Evolutionary conservation across 2,113 vertebrate species (phyloP).

Genomic region (Pogonocichla stellata): DNA sequence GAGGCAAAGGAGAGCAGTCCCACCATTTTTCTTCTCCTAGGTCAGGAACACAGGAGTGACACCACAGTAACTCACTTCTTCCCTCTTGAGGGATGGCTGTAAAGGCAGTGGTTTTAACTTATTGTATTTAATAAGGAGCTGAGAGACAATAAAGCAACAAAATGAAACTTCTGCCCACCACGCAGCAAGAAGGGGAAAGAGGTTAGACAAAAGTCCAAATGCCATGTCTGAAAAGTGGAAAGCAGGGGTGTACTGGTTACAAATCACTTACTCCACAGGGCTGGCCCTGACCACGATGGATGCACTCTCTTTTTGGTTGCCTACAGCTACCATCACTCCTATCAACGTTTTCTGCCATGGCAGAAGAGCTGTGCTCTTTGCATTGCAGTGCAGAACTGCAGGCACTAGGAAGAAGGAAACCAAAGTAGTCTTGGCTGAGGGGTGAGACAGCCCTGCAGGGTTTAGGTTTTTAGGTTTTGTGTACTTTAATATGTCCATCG

Average conservation of each 20-base stretch:
- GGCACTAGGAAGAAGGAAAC: background rate
- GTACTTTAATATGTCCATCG: background rate
- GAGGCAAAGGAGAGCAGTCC: slow-evolving; percentile 14
- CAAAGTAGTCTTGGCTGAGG: background rate
- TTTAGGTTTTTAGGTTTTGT: background rate
- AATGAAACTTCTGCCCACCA: slow-evolving; percentile 27
- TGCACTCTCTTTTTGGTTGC: background rate
- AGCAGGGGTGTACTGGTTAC: background rate
- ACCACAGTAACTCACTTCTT: slow-evolving; percentile 37
- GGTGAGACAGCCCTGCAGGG: background rate
- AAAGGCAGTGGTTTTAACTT: slow-evolving; percentile 23
- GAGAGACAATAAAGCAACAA: slow-evolving; percentile 42
- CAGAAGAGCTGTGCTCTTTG: background rate
- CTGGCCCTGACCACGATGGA: background rate
- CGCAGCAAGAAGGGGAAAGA: background rate
- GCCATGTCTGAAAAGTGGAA: background rate
- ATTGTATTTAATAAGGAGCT: slow-evolving; percentile 51
- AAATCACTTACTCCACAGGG: background rate
- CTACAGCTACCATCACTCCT: background rate
- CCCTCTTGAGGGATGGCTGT: slow-evolving; percentile 28
- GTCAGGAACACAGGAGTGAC: slow-evolving; percentile 26
- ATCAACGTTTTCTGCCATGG: background rate
- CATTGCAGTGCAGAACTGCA: background rate
- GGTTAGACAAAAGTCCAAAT: slow-evolving; percentile 27
- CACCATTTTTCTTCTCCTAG: slow-evolving; percentile 25